Evolutionary conservation across 2,888 invertebrate species (phyloP).

Genomic region (Tillus elongatus): DNA sequence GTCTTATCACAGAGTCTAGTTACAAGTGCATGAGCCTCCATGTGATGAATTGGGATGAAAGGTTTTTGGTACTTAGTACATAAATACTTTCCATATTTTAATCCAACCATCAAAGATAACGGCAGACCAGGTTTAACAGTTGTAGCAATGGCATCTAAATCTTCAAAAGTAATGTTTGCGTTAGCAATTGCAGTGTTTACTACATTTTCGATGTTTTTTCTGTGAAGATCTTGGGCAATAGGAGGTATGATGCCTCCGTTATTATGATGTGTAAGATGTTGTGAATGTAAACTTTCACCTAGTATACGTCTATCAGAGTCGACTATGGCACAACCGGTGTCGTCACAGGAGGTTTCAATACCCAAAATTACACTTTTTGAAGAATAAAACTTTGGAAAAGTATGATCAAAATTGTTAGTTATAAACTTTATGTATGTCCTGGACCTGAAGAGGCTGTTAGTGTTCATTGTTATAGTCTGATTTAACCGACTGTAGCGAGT

Average conservation of each 20-base stretch:
- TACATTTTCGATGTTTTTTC: constrained; percentile 63
- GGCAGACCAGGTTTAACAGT: constrained; percentile 86
- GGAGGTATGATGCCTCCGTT: constrained; percentile 87
- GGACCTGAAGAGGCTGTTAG: too few species aligned
- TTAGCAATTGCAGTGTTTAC: constrained; percentile 57
- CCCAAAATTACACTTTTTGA: constrained; percentile 79
- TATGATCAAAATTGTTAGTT: too few species aligned
- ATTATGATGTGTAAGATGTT: constrained; percentile 65
- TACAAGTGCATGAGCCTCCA: constrained; percentile 96
- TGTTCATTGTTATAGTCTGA: too few species aligned
- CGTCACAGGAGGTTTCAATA: constrained; percentile 97
- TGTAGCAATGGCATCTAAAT: constrained; percentile 80
- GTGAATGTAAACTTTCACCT: constrained; percentile 75
- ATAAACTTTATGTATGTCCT: too few species aligned
- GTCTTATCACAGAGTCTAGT: constrained; percentile 62
- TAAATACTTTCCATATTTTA: constrained; percentile 71
- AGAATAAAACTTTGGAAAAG: too few species aligned
- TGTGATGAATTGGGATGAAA: constrained; percentile 94
- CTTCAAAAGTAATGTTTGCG: constrained; percentile 50
- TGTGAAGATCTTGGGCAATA: constrained; percentile 73
- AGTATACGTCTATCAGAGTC: constrained; percentile 60
- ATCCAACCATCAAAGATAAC: constrained; percentile 69
- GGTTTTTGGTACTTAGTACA: constrained; percentile 61
- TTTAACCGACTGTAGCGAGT: too few species aligned
- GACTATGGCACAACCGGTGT: constrained; percentile 88